Base-by-base conservation (phyloP, 2,113 vertebrate genomes). In the Sterrhoptilus dennistouni region DNA sequence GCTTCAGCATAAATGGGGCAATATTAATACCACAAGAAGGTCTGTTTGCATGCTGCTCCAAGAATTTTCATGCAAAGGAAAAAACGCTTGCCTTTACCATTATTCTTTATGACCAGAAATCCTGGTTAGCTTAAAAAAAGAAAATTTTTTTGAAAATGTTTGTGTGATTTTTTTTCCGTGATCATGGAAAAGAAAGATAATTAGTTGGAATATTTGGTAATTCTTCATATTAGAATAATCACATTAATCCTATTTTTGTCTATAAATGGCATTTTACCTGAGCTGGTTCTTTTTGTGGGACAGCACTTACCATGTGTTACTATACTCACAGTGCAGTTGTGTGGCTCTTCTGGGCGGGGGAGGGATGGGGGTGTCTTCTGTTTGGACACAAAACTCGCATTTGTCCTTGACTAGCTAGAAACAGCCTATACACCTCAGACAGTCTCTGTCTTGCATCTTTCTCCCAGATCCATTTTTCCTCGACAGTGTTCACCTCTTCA, bases 1-100 rank as follows among this genome's bases (percentile, higher is more conserved):
- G 90, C 59, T 87, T 85, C 71, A 94, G 80, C 96, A 94, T 95
- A 89, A 88, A 95, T 80, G 47, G 90, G 71, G 96, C 91, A 86
- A 97, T 96, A 97, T 97, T 93, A 97, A 97, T 97, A 96, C 97
- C 95, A 85, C 70, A 69, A 96, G 90, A 96, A 91, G 19, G 96
- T 88, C 95, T 89, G 97, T 94, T 96, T 93, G 79, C 63, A 92
- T 90, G 91, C 90, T 81, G 95, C 94, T 97, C 97, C 97, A 98
- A 95, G 96, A 97, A 96, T 97, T 97, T 97, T 96, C 93, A 74
- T 92, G 63, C 85, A 57, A 82, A 95, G 84, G 56, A 78, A 92
- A 93, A 94, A 83, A 19, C 0, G 21, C 47, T 74, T 88, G 71
- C 87, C 42, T 89, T 84, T 90, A 61, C 61, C 23, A 70, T 94